Conservation (phyloP, 23 tunicate genomes). For the Oikopleura dioica region DNA sequence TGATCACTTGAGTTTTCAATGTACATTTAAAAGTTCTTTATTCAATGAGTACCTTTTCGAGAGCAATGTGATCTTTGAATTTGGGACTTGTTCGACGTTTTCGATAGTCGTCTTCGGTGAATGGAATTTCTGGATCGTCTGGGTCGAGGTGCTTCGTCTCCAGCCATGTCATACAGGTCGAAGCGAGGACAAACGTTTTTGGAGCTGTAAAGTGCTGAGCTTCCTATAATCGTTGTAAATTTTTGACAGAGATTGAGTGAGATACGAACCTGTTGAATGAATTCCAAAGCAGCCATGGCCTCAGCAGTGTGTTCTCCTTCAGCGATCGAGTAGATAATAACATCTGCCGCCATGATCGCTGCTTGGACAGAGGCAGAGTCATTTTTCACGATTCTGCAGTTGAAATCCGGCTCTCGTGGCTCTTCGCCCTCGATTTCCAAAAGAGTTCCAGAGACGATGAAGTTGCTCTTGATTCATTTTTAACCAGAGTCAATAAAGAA, state of each 20-base stretch:
- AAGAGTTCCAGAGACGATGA: too few species aligned
- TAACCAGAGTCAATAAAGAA: too few species aligned
- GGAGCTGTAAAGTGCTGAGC: conserved; percentile 68
- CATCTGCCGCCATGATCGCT: conserved; percentile 39
- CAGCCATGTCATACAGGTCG: conserved; percentile 67
- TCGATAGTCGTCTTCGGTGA: conserved; percentile 91
- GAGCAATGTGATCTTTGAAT: conserved; percentile 78
- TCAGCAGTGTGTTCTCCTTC: conserved; percentile 74
- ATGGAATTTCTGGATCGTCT: conserved; percentile 92
- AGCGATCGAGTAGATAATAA: conserved; percentile 63
- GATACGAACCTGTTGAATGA: conserved; percentile 60
- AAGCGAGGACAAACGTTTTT: conserved; percentile 52
- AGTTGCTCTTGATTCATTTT: too few species aligned
- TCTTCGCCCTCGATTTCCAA: too few species aligned
- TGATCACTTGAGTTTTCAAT: background rate
- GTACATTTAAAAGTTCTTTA: background rate
- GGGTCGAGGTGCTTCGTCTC: conserved; percentile 89
- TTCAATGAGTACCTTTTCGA: conserved; percentile 43
- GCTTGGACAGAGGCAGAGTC: background rate
- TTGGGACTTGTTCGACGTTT: conserved; percentile 49
- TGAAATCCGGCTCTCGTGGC: too few species aligned
- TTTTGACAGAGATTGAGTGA: too few species aligned
- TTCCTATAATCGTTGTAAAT: too few species aligned
- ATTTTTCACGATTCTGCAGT: too few species aligned
- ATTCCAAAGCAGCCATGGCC: conserved; percentile 66